Conservation (phyloP, 2,888 invertebrate genomes). For the Gymnocheta viridis region DNA sequence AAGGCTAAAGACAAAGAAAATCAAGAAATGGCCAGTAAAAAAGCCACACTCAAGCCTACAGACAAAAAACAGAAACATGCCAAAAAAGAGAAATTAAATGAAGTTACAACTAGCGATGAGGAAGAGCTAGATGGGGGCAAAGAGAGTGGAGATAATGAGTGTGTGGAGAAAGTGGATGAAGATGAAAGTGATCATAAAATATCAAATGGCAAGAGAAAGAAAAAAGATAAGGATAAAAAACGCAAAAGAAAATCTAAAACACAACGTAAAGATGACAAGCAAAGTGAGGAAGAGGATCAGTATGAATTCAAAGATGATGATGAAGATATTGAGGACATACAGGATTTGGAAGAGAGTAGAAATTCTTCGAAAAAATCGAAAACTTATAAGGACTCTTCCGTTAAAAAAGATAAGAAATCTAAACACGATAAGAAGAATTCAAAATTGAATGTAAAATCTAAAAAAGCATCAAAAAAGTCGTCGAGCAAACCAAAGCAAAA, state of each 20-base stretch:
- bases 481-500: slow-evolving; percentile 69
- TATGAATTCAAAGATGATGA: slow-evolving; percentile 64
- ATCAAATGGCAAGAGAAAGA: slow-evolving; percentile 80
- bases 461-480: slow-evolving; percentile 67
- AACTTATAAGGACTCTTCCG: slow-evolving; percentile 30
- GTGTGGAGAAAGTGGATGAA: slow-evolving; percentile 52
- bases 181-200: slow-evolving; percentile 71
- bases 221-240: slow-evolving; percentile 81
- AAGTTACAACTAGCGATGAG: slow-evolving; percentile 74
- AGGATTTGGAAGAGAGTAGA: slow-evolving; percentile 54
- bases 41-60: slow-evolving; percentile 51
- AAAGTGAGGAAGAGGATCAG: slow-evolving; percentile 62
- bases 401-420: slow-evolving; percentile 60
- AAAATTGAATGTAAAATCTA: slow-evolving; percentile 55
- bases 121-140: slow-evolving; percentile 68
- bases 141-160: slow-evolving; percentile 71
- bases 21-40: slow-evolving; percentile 57
- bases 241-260: slow-evolving; percentile 79
- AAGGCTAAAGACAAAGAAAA: slow-evolving; percentile 76
- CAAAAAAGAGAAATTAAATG: slow-evolving; percentile 63
- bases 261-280: slow-evolving; percentile 71
- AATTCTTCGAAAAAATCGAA: slow-evolving; percentile 62
- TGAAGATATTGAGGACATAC: slow-evolving; percentile 40
- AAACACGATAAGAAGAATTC: slow-evolving; percentile 58
- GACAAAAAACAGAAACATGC: slow-evolving; percentile 65